Percentiles rank a stretch among this genome's conserved stretches.
These are phyloP conservation scores for Dasysyrphus albostriatus DNA, from an alignment of 2,888 invertebrate species.

Conservation along the genomic window DNA sequence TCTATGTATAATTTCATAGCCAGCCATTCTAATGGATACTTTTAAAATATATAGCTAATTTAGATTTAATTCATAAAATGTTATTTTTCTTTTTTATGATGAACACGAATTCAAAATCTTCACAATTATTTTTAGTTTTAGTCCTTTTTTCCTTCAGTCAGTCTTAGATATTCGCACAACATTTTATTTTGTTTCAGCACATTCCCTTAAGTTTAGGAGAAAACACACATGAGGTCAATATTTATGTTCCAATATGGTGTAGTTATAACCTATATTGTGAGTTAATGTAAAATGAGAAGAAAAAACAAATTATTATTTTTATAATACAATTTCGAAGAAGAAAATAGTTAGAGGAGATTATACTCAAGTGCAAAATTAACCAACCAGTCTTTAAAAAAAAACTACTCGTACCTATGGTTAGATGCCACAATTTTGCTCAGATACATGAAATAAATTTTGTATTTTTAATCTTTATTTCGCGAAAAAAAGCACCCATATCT, in stretches of 20 bases:
- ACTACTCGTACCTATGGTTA: too few species aligned
- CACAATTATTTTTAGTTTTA: slow-evolving; percentile 7
- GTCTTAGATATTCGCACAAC: slow-evolving; percentile 63
- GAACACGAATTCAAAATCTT: slow-evolving; percentile 3
- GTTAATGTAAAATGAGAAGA: slow-evolving; percentile 22
- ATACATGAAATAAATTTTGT: too few species aligned
- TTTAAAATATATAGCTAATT: slow-evolving; percentile 38
- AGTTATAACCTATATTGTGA: slow-evolving; percentile 27
- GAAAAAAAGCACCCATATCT: too few species aligned
- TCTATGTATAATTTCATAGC: slow-evolving; percentile 28
- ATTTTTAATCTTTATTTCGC: too few species aligned
- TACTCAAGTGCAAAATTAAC: slow-evolving; percentile 10
- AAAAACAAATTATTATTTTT: slow-evolving; percentile 42
- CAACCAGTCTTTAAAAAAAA: not conserved
- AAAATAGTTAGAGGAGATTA: not conserved
- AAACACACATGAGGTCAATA: not conserved
- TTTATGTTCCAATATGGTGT: slow-evolving; percentile 26
- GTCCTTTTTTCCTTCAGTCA: slow-evolving; percentile 51
- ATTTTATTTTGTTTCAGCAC: slow-evolving; percentile 14
- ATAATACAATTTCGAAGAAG: not conserved
- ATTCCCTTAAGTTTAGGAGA: slow-evolving; percentile 6
- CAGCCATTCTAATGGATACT: slow-evolving; percentile 37
- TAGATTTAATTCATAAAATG: slow-evolving; percentile 31
- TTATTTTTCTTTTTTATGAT: slow-evolving; percentile 1
- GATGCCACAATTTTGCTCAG: too few species aligned